Evolutionary conservation across 1,140 invertebrate genomes (phyloP).

Genomic region (Bombus soroeensis): DNA sequence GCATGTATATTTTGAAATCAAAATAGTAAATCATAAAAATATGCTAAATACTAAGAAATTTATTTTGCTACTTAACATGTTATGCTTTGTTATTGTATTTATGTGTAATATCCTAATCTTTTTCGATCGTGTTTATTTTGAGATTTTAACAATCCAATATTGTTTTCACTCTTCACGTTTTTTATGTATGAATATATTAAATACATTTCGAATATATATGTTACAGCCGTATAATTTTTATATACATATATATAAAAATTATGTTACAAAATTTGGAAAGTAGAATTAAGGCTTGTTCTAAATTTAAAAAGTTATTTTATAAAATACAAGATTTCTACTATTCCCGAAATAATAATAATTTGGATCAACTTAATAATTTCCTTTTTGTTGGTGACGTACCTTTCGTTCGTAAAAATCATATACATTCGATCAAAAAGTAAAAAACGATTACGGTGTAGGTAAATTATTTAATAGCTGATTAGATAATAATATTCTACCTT

Average conservation of each 20-base stretch:
- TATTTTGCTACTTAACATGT: slow-evolving; percentile 10
- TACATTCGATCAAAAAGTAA: slow-evolving; percentile 21
- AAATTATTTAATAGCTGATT: slow-evolving; percentile 65
- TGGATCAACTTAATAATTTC: slow-evolving; percentile 3
- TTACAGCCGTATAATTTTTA: slow-evolving; percentile 22
- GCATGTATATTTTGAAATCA: not conserved
- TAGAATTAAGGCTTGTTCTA: not conserved
- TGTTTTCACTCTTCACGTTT: not conserved
- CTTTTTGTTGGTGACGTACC: not conserved
- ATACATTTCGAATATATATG: slow-evolving; percentile 30
- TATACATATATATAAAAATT: slow-evolving; percentile 45
- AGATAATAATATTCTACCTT: slow-evolving; percentile 79
- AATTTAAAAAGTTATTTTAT: not conserved
- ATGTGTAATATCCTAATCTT: not conserved
- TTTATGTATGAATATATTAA: slow-evolving; percentile 19
- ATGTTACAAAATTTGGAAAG: slow-evolving; percentile 11
- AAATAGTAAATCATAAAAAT: slow-evolving; percentile 18
- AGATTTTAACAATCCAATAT: not conserved
- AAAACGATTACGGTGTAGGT: slow-evolving; percentile 24
- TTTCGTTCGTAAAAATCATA: not conserved
- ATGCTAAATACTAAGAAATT: not conserved
- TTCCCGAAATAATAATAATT: slow-evolving; percentile 1
- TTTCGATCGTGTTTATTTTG: not conserved
- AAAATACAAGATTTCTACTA: not conserved
- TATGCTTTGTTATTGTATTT: not conserved